Evolutionary conservation across 23 tunicate genomes (phyloP).

Genomic region (Trididemnum clinides): DNA sequence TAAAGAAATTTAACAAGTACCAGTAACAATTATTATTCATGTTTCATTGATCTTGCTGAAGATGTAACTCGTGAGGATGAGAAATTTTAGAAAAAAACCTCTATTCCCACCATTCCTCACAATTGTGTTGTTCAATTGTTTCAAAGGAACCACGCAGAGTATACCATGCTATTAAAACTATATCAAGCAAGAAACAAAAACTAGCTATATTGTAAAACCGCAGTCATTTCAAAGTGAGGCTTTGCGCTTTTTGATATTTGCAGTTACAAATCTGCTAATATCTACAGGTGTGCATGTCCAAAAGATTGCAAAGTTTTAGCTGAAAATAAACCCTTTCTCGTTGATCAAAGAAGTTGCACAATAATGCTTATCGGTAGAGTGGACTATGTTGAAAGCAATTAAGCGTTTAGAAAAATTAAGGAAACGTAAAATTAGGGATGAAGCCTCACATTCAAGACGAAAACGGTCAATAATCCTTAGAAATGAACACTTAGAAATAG

Average conservation of each 20-base stretch:
- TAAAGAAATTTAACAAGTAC: too few species aligned
- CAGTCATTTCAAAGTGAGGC: background rate
- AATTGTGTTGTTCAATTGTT: background rate
- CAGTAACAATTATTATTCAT: too few species aligned
- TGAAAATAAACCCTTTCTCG: too few species aligned
- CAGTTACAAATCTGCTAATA: background rate
- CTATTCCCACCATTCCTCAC: too few species aligned
- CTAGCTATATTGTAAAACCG: background rate
- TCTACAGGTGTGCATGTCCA: background rate
- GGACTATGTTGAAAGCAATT: background rate
- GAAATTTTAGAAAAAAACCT: too few species aligned
- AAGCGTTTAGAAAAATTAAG: background rate
- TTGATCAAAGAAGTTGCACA: background rate
- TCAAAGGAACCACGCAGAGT: background rate
- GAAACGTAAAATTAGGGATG: too few species aligned
- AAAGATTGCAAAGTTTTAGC: background rate
- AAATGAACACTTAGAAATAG: background rate
- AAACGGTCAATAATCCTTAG: background rate
- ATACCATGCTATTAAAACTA: background rate
- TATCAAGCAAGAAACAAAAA: background rate
- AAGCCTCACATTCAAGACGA: background rate
- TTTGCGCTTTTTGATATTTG: background rate
- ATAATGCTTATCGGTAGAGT: background rate
- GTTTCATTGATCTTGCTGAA: too few species aligned
- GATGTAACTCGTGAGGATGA: too few species aligned